Evolutionary conservation across 1,140 invertebrate genomes (phyloP), one percentile per base, ranked within the genome.

Genomic region (Trigoniulus corallinus): DNA sequence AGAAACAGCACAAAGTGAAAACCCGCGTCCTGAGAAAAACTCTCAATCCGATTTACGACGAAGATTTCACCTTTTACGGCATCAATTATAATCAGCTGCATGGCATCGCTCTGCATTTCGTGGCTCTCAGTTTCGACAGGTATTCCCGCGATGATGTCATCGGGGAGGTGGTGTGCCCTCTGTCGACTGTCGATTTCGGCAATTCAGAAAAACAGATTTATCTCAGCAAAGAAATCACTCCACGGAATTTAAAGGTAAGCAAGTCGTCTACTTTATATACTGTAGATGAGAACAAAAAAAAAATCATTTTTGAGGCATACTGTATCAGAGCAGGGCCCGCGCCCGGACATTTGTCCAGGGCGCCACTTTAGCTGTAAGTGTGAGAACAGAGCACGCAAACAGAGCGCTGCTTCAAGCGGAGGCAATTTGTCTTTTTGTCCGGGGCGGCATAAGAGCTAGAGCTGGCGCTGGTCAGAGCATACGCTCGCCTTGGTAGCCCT

Each of bases 81-180:
- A 80, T 95, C 53, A 81, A 78, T 29, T 76, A 80, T 47, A 79
- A 81, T 58, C 87, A 92, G 64, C 69, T 95, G 2, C 69, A 74
- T 67, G 76, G 76, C 61, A 86, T 86, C 60, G 88, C 85, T 15
- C 71, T 96, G 20, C 89, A 96, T 68, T 93, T 96, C 63, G 86
- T 93, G 25, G 82, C 92, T 2, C 76, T 97, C 54, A 94, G 89
- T 66, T 98, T 96, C 67, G 94, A 98, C 69, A 78, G 92, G 64
- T 97, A 96, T 66, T 94, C 88, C 25, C 77, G 92, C 20, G 93
- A 98, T 63, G 91, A 96, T 61, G 88, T 97, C 50, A 93, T 98
- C 51, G 93, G 94, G 18, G 93, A 97, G 70, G 85, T 94, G n/a
- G 82, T 94, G 54, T 85, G 84, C 55, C 81, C 82, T 15, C 67